Base-by-base conservation (phyloP, 2,797 vertebrate species). In the Hemitrygon akajei region DNA sequence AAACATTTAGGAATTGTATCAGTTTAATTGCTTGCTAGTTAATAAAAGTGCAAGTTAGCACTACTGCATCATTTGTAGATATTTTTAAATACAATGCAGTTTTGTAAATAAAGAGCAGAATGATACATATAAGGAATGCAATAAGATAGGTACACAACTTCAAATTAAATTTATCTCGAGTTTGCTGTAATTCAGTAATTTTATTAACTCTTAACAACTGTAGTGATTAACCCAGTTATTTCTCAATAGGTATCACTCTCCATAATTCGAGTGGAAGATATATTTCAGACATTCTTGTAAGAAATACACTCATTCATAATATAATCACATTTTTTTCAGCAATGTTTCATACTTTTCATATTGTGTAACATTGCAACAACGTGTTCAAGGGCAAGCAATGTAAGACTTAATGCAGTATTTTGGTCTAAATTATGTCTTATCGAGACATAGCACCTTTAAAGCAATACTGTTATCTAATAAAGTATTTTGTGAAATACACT, bases 131-230 rank as follows among this genome's bases (percentile, higher is more conserved):
- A 92, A 75, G 2, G 40, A 73, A 47, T 30, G 16, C 73, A 18
- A 22, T 27, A n/a, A 63, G 34, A 63, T 18, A 20, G 0, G 60
- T 87, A 63, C 3, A 63, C 60, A 9, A 4, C 84, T 20, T 6
- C 20, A 87, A 89, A 10, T 11, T 2, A 9, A 16, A 89, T 66
- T 37, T 60, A n/a, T 66, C 30, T 69, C 60, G 37, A 22, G 14
- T 66, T 66, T 20, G 30, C 30, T 0, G 30, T 66, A 58, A 11
- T 89, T 34, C 1, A 34, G 34, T 20, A 0, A 22, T 66, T 37
- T 89, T 89, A n/a, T 89, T n/a, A 69, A 89, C n/a, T 22, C n/a
- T 89, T 89, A 34, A 37, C n/a, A 34, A 89, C 22, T 66, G 60
- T 34, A 20, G 30, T 34, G 30, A 66, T 37, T 34, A 20, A 34